These are phyloP conservation scores for Anolis carolinensis DNA, from an alignment of 2,113 vertebrate genomes.

Conservation along the genomic window DNA sequence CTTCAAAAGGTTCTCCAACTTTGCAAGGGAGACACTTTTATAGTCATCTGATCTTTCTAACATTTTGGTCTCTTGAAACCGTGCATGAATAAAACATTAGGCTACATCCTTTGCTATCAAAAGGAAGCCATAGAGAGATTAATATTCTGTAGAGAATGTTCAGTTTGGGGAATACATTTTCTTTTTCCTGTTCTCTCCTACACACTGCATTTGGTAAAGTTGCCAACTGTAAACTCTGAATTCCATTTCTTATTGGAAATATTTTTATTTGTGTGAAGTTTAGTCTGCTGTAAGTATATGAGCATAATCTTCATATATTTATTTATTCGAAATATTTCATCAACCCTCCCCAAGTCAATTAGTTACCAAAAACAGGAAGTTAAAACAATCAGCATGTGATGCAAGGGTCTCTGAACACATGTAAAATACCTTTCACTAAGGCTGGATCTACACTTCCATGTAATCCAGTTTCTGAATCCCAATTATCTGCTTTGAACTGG, in stretches of 20 bases:
- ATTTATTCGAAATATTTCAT: background rate
- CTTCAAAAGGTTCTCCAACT: slow-evolving; percentile 40
- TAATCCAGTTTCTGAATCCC: too few species aligned
- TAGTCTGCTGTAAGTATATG: background rate
- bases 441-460: too few species aligned
- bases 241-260: background rate
- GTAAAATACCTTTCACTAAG: background rate
- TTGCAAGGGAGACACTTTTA: slow-evolving; percentile 23
- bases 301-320: background rate
- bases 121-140: slow-evolving; percentile 36
- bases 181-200: background rate
- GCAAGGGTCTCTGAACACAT: background rate
- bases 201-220: background rate
- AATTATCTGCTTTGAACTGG: too few species aligned
- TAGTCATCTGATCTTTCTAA: slow-evolving; percentile 39
- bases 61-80: slow-evolving; percentile 31
- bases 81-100: slow-evolving; percentile 40
- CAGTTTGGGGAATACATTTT: slow-evolving; percentile 4
- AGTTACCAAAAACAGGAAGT: background rate
- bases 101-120: slow-evolving; percentile 30
- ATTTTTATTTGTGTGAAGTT: slow-evolving; percentile 4
- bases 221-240: background rate
- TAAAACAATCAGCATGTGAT: background rate
- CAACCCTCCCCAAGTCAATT: background rate
- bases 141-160: slow-evolving; percentile 33